Evolutionary conservation across 2,797 vertebrate species (phyloP).

Genomic region (Melanotaenia pygmaea): DNA sequence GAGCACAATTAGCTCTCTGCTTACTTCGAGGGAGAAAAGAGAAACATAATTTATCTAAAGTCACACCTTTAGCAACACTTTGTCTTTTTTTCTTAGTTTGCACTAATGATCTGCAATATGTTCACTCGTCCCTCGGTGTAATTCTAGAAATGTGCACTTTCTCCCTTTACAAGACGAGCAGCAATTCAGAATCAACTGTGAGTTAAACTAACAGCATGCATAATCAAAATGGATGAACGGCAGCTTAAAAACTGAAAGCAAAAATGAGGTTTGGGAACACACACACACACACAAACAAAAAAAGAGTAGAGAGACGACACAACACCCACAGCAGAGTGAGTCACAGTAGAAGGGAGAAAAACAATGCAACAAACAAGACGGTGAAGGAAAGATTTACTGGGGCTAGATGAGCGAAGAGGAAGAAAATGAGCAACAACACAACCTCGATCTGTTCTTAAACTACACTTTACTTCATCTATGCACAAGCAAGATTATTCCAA

Average conservation of each 20-base stretch:
- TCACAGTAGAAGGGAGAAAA: slow-evolving; percentile 48
- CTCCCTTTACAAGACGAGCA: slow-evolving; percentile 2
- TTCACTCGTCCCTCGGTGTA: slow-evolving; percentile 5
- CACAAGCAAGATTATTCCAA: slow-evolving; percentile 27
- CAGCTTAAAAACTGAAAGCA: slow-evolving; percentile 36
- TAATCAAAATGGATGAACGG: slow-evolving; percentile 42
- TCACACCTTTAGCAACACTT: neutral
- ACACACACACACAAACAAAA: slow-evolving; percentile 7
- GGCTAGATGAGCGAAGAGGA: slow-evolving; percentile 28
- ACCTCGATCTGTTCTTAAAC: slow-evolving; percentile 16
- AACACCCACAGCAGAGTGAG: slow-evolving; percentile 74
- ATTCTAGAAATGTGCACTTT: slow-evolving; percentile 5
- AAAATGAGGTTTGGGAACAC: slow-evolving; percentile 30
- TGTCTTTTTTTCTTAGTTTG: neutral
- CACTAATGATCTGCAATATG: slow-evolving; percentile 1
- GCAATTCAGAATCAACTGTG: slow-evolving; percentile 10
- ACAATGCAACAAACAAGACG: slow-evolving; percentile 60
- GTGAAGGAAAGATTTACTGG: slow-evolving; percentile 48
- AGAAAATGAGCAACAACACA: slow-evolving; percentile 33
- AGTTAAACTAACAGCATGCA: slow-evolving; percentile 25
- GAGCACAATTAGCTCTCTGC: neutral
- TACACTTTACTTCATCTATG: slow-evolving; percentile 10
- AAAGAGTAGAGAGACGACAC: slow-evolving; percentile 51
- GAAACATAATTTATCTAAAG: neutral
- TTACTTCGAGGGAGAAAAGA: neutral